Evolutionary conservation across 2,888 invertebrate species (phyloP).

Genomic region (Dynastes maya): DNA sequence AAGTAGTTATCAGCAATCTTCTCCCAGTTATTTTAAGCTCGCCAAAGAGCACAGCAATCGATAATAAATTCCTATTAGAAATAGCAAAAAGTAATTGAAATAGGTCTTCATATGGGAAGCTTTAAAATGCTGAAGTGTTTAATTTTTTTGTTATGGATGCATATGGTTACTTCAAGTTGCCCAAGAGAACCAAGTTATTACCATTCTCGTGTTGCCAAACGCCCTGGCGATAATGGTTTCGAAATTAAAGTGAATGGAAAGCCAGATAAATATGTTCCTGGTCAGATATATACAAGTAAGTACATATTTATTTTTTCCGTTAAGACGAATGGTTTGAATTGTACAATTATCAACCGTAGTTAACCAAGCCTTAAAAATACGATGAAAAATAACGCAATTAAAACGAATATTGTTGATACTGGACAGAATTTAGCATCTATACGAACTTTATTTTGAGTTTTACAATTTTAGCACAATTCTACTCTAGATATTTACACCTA

Average conservation of each 20-base stretch:
- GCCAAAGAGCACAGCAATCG: not conserved
- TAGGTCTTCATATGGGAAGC: not conserved
- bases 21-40: slow-evolving; percentile 5
- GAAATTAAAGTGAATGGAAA: slow-evolving; percentile 85
- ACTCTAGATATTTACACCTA: no score
- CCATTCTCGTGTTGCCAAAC: slow-evolving; percentile 72
- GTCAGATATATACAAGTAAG: slow-evolving; percentile 85
- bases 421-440: no score
- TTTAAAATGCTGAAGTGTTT: slow-evolving; percentile 32
- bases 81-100: not conserved
- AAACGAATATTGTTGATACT: no score
- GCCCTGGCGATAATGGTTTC: slow-evolving; percentile 90
- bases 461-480: no score
- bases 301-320: slow-evolving; percentile 53
- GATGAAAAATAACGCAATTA: not conserved
- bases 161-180: slow-evolving; percentile 63
- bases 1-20: slow-evolving; percentile 5
- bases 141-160: slow-evolving; percentile 48
- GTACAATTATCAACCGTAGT: no score
- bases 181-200: slow-evolving; percentile 70
- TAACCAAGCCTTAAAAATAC: no score
- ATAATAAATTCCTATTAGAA: not conserved
- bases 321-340: not conserved
- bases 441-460: no score
- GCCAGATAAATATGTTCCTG: slow-evolving; percentile 87